These are phyloP conservation scores for Moxostoma hubbsi DNA, from an alignment of 2,797 vertebrate species.

Conservation along the genomic window DNA sequence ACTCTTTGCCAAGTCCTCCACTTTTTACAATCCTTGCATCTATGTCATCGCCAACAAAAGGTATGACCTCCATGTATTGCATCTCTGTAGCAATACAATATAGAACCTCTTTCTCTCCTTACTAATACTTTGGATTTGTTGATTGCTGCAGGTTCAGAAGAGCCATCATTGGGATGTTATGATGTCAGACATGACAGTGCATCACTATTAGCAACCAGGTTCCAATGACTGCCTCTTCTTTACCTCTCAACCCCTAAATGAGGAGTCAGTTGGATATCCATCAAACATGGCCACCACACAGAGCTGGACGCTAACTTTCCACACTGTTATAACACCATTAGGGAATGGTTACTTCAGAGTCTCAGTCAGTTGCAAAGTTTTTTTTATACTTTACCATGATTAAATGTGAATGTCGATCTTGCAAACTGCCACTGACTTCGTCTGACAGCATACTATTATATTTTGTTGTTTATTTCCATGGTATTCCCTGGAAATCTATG, in stretches of 20 bases:
- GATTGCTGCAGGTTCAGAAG: slow-evolving; percentile 76
- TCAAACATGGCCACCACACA: slow-evolving; percentile 4
- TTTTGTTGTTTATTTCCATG: background rate
- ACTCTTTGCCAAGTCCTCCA: slow-evolving; percentile 97
- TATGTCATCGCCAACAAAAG: slow-evolving; percentile 95
- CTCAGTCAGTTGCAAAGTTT: background rate
- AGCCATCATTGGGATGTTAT: slow-evolving; percentile 90
- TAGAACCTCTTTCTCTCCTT: background rate
- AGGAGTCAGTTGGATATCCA: background rate
- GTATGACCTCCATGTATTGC: slow-evolving; percentile 72
- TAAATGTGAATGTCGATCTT: background rate
- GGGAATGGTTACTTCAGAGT: background rate
- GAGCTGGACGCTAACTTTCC: slow-evolving; percentile 44
- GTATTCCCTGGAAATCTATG: background rate
- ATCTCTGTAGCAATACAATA: background rate
- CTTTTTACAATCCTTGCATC: slow-evolving; percentile 98
- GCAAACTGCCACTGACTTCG: background rate
- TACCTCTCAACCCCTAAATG: slow-evolving; percentile 75
- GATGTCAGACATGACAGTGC: slow-evolving; percentile 86
- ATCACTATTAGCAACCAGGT: slow-evolving; percentile 84
- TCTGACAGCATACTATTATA: background rate
- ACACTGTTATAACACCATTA: slow-evolving; percentile 6
- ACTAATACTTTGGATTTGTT: background rate
- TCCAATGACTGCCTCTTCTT: slow-evolving; percentile 84
- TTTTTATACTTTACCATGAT: background rate